Evolutionary conservation across 2,113 vertebrate genomes (phyloP).

Genomic region (Otocyon megalotis): DNA sequence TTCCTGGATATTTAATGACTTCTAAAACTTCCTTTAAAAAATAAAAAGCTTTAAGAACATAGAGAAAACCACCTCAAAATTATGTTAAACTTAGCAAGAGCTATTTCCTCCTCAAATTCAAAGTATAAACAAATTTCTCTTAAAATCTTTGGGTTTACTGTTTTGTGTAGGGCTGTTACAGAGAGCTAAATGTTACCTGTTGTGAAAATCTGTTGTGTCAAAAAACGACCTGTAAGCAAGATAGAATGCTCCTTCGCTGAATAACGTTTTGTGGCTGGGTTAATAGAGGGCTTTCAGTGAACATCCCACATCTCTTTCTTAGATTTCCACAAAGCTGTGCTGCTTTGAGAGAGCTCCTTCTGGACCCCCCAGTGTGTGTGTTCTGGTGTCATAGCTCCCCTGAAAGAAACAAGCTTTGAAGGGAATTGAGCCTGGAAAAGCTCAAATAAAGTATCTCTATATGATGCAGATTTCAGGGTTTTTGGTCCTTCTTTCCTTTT

Average conservation of each 20-base stretch:
- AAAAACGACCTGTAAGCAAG: not conserved
- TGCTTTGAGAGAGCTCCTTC: not conserved
- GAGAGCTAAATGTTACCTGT: not conserved
- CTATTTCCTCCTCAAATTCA: not conserved
- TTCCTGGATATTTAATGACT: not conserved
- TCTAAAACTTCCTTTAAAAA: not conserved
- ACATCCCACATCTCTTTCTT: not conserved
- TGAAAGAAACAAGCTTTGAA: not conserved
- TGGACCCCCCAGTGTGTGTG: not conserved
- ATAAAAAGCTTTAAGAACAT: not conserved
- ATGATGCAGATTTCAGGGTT: not conserved
- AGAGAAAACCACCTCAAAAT: constrained; percentile 5
- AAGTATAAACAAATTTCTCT: not conserved
- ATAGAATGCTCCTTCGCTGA: not conserved
- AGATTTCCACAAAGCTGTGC: not conserved
- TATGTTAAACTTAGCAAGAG: not conserved
- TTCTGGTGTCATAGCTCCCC: not conserved
- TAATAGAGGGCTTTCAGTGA: not conserved
- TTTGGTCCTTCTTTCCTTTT: not conserved
- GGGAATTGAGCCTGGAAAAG: not conserved
- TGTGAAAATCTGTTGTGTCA: not conserved
- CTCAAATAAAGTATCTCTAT: not conserved
- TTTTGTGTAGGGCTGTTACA: not conserved
- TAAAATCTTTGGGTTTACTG: not conserved
- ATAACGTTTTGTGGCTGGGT: not conserved